A percentile compares a stretch with the other conserved stretches of the same genome.
Evolutionary conservation across 2,113 vertebrate species (phyloP).

Genomic region (Fregetta grallaria): DNA sequence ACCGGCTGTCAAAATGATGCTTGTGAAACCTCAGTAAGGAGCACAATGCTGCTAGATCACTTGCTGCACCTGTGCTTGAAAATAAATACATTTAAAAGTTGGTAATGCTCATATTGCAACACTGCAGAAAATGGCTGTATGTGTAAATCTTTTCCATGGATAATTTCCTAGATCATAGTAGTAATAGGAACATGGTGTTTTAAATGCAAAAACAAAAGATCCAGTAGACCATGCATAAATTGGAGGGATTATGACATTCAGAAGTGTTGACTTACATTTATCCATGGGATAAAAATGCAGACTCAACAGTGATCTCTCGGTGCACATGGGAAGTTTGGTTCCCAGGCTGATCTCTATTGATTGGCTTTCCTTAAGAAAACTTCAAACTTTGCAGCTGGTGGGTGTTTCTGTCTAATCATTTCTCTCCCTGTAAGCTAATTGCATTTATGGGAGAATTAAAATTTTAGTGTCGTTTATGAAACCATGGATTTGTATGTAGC

Average conservation of each 20-base stretch:
- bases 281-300: slow-evolving; percentile 40
- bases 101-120: slow-evolving; percentile 1
- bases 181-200: slow-evolving; percentile 9
- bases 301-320: slow-evolving; percentile 20
- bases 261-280: slow-evolving; percentile 31
- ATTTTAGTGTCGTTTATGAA: background rate
- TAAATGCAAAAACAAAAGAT: slow-evolving; percentile 20
- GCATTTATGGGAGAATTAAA: background rate
- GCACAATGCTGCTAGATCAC: background rate
- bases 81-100: background rate
- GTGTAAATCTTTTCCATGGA: background rate
- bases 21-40: slow-evolving; percentile 53
- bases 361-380: slow-evolving; percentile 27
- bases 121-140: background rate
- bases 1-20: slow-evolving; percentile 6
- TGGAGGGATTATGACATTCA: slow-evolving; percentile 28
- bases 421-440: background rate
- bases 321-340: background rate
- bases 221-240: slow-evolving; percentile 2
- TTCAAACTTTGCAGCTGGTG: background rate
- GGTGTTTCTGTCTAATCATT: background rate
- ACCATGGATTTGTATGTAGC: background rate
- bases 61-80: slow-evolving; percentile 39
- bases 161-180: slow-evolving; percentile 13
- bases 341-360: background rate